phyloP scores from a whole-genome alignment of 1,140 invertebrate genomes.

The Gyrodactylus bullatarudis region DNA sequence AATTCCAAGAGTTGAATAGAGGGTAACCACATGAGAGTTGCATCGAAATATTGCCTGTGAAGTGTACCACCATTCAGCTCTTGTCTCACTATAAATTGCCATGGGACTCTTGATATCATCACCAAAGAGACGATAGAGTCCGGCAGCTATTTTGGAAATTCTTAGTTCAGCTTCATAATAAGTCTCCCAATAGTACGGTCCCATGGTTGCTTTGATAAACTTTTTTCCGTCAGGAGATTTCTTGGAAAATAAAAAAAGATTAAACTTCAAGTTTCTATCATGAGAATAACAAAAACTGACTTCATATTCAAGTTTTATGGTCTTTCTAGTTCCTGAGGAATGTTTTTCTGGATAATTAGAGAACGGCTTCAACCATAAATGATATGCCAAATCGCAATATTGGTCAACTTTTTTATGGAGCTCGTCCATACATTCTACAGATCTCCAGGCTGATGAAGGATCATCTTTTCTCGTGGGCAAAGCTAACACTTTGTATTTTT shows the following conservation, averaged over 20 bases:
- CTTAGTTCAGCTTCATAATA: conserved; percentile 40
- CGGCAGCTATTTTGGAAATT: conserved; percentile 34
- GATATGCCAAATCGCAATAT: conserved; percentile 40
- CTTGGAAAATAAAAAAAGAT: background rate
- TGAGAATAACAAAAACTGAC: conserved; percentile 12
- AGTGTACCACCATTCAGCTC: conserved; percentile 77
- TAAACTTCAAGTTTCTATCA: background rate
- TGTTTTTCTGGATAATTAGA: conserved; percentile 30
- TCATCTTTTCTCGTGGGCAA: conserved; percentile 7
- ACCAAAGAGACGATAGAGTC: conserved; percentile 18
- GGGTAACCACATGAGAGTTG: conserved; percentile 62
- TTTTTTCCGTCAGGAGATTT: conserved; percentile 53
- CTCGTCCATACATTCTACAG: conserved; percentile 11
- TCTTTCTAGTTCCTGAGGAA: conserved; percentile 55
- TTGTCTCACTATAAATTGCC: conserved; percentile 75
- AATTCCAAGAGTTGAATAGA: conserved; percentile 77
- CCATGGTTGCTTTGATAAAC: conserved; percentile 48
- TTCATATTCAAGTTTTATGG: conserved; percentile 67
- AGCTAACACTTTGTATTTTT: background rate
- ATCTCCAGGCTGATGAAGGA: conserved; percentile 13
- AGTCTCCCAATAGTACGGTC: conserved; percentile 59
- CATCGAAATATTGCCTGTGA: conserved; percentile 68
- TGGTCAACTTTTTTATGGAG: conserved; percentile 19
- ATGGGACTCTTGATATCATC: conserved; percentile 34
- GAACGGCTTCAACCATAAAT: conserved; percentile 13